Evolutionary conservation across 2,888 invertebrate species (phyloP).

Genomic region (Clusia tigrina): DNA sequence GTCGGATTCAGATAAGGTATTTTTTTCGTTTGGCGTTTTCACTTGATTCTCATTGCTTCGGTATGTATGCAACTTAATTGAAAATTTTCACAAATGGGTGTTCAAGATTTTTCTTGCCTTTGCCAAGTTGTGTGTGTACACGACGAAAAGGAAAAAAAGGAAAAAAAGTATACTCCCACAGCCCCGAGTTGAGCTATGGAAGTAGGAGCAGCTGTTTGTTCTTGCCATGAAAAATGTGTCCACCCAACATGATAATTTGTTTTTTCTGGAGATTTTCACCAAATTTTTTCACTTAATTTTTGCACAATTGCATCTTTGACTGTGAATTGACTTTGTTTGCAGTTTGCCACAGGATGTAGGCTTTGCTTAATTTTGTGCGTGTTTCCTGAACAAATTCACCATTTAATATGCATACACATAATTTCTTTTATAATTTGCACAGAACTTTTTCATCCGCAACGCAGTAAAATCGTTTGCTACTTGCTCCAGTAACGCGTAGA

Average conservation of each 20-base stretch:
- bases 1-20: constrained; percentile 6
- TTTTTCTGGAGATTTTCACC: no score
- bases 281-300: neutral
- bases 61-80: neutral
- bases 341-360: neutral
- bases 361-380: no score
- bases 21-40: constrained; percentile 33
- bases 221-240: constrained; percentile 18
- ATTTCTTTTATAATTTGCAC: neutral
- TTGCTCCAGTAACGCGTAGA: constrained; percentile 20
- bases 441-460: neutral
- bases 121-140: neutral
- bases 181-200: constrained; percentile 8
- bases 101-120: neutral
- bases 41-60: neutral
- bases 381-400: neutral
- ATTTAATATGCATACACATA: neutral
- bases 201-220: constrained; percentile 35
- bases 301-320: no score
- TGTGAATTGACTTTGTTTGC: neutral
- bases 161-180: no score
- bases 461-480: constrained; percentile 11
- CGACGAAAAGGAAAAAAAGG: neutral
- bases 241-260: neutral
- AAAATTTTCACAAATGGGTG: constrained; percentile 1